Evolutionary conservation across 2,797 vertebrate genomes (phyloP).

Genomic region (Danio jaintianensis): DNA sequence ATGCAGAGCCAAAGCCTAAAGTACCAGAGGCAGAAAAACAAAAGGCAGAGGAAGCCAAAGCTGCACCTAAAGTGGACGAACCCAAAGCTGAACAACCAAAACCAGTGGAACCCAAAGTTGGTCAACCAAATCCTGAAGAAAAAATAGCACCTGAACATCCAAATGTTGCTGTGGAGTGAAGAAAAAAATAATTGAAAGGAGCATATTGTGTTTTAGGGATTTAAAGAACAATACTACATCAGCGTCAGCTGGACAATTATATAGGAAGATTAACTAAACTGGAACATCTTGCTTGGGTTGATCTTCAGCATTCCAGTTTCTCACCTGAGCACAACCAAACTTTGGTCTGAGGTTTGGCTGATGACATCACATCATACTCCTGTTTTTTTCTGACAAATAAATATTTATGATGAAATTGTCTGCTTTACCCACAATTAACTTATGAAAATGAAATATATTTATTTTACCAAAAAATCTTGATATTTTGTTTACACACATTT

Average conservation of each 20-base stretch:
- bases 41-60: neutral
- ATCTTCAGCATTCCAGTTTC: constrained; percentile 17
- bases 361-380: neutral
- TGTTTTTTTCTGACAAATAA: constrained; percentile 8
- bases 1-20: constrained; percentile 30
- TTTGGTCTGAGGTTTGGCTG: neutral
- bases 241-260: neutral
- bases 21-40: neutral
- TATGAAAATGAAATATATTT: neutral
- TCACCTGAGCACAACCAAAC: neutral
- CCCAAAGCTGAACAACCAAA: neutral
- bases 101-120: neutral
- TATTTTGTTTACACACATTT: neutral
- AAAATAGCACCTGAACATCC: neutral
- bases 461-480: neutral
- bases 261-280: neutral
- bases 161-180: neutral
- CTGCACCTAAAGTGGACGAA: neutral
- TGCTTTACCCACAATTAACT: neutral
- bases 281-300: constrained; percentile 23
- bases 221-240: neutral
- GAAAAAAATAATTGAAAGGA: neutral
- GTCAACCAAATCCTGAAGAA: neutral
- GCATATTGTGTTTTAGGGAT: neutral
- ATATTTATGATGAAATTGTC: constrained; percentile 3